Evolutionary conservation across 2,888 invertebrate genomes (phyloP), one percentile per base, ranked within the genome.

Genomic region (Bruchidius siliquastri): DNA sequence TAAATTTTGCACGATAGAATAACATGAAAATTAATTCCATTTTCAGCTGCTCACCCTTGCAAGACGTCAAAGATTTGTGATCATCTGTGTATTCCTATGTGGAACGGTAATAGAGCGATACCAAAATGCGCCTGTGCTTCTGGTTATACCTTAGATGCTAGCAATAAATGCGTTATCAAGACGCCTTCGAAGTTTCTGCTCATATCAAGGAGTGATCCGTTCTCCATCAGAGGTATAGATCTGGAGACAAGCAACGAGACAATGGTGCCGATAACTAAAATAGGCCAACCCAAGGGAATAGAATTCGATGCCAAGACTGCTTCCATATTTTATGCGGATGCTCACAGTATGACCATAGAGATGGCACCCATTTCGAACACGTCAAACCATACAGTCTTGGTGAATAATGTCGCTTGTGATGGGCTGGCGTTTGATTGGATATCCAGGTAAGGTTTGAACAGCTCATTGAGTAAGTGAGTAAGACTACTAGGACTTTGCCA

Each of bases 391-490:
- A 78, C 89, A 68, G 88, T 93, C 81, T 84, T 92, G 20, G 88
- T 88, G 0, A 88, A 89, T 68, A 89, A 89, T 73, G 88, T 91
- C 0, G 90, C 90, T 83, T 91, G 92, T 81, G 92, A 93, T 81
- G 93, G 94, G 3, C 85, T 96, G 77, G 95, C 95, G 67, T 90
- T 95, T 74, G 96, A 97, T 87, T 95, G 94, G 94, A 90, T 95
- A 83, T 92, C 92, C 74, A 86, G 89, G 49, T 49, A 49, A 74
- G 49, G 1, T 49, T 49, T 8, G 6, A 49, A 18, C 13, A 13
- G 18, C 18, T 4, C 3, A 4, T 26, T 26, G 26, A 26, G 26
- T n/a, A n/a, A n/a, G n/a, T n/a, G n/a, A n/a, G n/a, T n/a, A n/a
- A n/a, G n/a, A n/a, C 26, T 26, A 26, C 26, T 8, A 26, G 26